Conservation (phyloP, 2,113 vertebrate genomes). For the Embiotoca jacksoni region DNA sequence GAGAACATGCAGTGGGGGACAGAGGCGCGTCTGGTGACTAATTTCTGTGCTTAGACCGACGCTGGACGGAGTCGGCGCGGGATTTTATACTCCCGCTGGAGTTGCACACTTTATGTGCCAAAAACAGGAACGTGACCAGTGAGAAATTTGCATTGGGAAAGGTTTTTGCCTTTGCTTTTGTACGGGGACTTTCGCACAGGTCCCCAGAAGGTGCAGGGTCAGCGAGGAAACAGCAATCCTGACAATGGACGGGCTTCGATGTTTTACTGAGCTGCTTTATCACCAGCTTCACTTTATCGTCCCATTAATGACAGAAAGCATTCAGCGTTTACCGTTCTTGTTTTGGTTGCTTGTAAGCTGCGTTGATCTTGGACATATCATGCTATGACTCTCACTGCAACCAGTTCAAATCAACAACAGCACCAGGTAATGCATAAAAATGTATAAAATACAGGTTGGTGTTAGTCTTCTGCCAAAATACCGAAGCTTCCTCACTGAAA, state of each 20-base stretch:
- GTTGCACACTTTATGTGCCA: not conserved
- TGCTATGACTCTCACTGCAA: too few relatives aligned
- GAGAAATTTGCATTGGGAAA: not conserved
- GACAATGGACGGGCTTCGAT: not conserved
- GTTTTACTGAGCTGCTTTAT: not conserved
- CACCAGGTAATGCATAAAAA: too few relatives aligned
- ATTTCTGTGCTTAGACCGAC: not conserved
- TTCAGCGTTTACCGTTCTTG: not conserved
- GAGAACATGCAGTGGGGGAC: constrained; percentile 13
- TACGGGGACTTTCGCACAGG: not conserved
- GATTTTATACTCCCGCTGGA: not conserved
- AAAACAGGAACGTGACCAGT: not conserved
- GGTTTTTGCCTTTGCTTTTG: constrained; percentile 14
- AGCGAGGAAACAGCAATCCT: not conserved
- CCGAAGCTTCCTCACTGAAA: too few relatives aligned
- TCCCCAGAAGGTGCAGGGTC: not conserved
- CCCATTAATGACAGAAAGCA: not conserved
- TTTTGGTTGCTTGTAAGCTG: not conserved
- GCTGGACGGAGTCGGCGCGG: not conserved
- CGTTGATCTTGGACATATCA: not conserved
- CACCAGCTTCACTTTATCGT: not conserved
- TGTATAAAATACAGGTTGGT: too few relatives aligned
- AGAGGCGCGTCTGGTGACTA: not conserved
- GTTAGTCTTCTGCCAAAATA: too few relatives aligned
- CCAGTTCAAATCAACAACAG: too few relatives aligned